phyloP scores from a whole-genome alignment of 2,113 vertebrate species.

The Irena cyanogastra region DNA sequence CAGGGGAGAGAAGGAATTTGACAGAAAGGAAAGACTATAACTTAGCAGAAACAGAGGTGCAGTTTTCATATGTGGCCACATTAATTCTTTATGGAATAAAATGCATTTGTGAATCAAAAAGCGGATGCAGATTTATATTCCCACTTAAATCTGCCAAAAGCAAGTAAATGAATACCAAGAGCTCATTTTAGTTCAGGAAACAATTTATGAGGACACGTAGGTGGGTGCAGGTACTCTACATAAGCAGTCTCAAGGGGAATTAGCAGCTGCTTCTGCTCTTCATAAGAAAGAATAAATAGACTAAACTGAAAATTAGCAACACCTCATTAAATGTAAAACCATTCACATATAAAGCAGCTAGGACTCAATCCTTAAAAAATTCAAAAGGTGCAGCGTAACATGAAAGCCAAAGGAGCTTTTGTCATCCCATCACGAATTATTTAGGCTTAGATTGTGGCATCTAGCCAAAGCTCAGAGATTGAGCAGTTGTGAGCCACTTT shows the following conservation, averaged over 20 bases:
- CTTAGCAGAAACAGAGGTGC: constrained; percentile 43
- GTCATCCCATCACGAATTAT: constrained; percentile 51
- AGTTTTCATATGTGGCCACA: constrained; percentile 33
- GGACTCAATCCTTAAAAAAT: constrained; percentile 38
- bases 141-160: constrained; percentile 61
- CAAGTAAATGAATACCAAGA: constrained; percentile 44
- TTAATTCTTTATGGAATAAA: constrained; percentile 68
- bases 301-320: constrained; percentile 57
- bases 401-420: constrained; percentile 36
- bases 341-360: constrained; percentile 18
- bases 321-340: constrained; percentile 54
- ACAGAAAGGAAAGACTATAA: constrained; percentile 10
- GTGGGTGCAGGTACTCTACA: constrained; percentile 21
- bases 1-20: background rate
- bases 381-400: constrained; percentile 26
- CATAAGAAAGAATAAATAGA: constrained; percentile 8
- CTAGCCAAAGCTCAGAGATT: background rate
- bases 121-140: constrained; percentile 65
- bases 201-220: constrained; percentile 18
- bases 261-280: constrained; percentile 32
- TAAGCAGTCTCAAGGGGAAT: constrained; percentile 16
- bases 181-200: constrained; percentile 44
- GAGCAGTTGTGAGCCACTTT: background rate
- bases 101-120: constrained; percentile 66
- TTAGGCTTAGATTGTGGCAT: background rate